Percentiles rank a stretch among this genome's conserved stretches.
Conservation (phyloP, 1,140 invertebrate genomes). For the Agrypnia vestita region DNA sequence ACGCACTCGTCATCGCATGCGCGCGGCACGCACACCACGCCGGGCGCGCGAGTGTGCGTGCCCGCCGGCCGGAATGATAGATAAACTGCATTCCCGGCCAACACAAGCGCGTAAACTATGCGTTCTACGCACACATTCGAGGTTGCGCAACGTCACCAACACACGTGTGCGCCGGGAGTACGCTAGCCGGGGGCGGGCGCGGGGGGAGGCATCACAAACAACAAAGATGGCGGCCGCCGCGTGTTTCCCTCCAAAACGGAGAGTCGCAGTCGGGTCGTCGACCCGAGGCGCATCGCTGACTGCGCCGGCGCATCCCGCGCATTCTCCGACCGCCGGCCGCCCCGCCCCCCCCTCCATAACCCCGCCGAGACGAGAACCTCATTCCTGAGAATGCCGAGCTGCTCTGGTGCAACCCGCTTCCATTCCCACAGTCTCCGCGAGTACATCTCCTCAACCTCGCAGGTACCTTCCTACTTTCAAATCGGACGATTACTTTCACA, state of each 20-base stretch:
- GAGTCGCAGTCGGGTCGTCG: slow-evolving; percentile 43
- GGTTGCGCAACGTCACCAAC: slow-evolving; percentile 11
- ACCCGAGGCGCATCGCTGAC: slow-evolving; percentile 46
- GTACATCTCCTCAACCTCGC: background rate
- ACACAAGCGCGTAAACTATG: slow-evolving; percentile 34
- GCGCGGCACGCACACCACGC: slow-evolving; percentile 1
- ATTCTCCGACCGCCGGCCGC: slow-evolving; percentile 25
- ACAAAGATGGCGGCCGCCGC: slow-evolving; percentile 55
- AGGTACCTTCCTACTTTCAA: slow-evolving; percentile 4
- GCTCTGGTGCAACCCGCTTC: slow-evolving; percentile 14
- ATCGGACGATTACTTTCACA: background rate
- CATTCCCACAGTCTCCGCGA: slow-evolving; percentile 25
- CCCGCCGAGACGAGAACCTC: slow-evolving; percentile 25
- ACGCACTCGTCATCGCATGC: slow-evolving; percentile 14
- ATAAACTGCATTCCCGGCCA: slow-evolving; percentile 42
- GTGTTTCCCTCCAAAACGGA: slow-evolving; percentile 57
- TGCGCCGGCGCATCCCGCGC: slow-evolving; percentile 52
- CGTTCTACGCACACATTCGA: slow-evolving; percentile 29
- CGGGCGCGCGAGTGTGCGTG: background rate
- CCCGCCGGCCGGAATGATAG: slow-evolving; percentile 18
- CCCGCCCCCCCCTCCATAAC: background rate
- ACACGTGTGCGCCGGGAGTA: slow-evolving; percentile 14
- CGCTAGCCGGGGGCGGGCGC: slow-evolving; percentile 2
- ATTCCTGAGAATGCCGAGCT: slow-evolving; percentile 47
- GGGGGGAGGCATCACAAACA: slow-evolving; percentile 45